Evolutionary conservation across 2,113 vertebrate species (phyloP), one percentile per base, ranked within the genome.

Genomic region (Fulmarus glacialis): DNA sequence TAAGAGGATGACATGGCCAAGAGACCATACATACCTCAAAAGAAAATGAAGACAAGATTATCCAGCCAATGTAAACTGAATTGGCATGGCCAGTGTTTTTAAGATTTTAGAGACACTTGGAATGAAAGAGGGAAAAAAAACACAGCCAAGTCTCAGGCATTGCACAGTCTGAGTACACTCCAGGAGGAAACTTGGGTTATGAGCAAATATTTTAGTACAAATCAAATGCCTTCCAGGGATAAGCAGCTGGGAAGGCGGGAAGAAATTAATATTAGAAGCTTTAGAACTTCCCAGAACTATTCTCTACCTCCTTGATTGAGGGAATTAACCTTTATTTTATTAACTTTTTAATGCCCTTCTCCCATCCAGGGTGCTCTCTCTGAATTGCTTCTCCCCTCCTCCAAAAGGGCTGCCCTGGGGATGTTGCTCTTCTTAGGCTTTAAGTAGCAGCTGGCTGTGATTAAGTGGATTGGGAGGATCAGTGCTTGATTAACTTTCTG

Each of bases 291-390:
- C 91, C 94, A 43, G 96, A 97, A 96, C 84, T 53, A 22, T 94
- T 97, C 96, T 87, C 96, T 73, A 43, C 95, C 80, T 82, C 89
- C 94, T 97, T 92, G 97, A 98, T 71, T 97, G 98, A 97, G 95
- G 95, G 97, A 97, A 98, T 98, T 98, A 98, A 94, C 97, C 98
- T 98, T 96, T 98, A 98, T 98, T 98, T 98, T 98, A 98, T 97
- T 98, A 98, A 98, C 98, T 98, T 98, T 92, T 94, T 97, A 87
- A 96, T 98, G 98, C 98, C 98, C 98, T 98, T 95, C 94, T 74
- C 85, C 90, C 87, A 96, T 95, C 67, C 91, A 98, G 93, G 96
- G 95, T 96, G 89, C 97, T 97, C 93, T 20, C 91, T 92, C 60
- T 30, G 52, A n/a, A 45, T 53, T 40, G 38, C 6, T 88, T 71